Evolutionary conservation across 53 echinoderm and acorn worm genomes (phyloP).

Genomic region (Glandiceps talaboti): DNA sequence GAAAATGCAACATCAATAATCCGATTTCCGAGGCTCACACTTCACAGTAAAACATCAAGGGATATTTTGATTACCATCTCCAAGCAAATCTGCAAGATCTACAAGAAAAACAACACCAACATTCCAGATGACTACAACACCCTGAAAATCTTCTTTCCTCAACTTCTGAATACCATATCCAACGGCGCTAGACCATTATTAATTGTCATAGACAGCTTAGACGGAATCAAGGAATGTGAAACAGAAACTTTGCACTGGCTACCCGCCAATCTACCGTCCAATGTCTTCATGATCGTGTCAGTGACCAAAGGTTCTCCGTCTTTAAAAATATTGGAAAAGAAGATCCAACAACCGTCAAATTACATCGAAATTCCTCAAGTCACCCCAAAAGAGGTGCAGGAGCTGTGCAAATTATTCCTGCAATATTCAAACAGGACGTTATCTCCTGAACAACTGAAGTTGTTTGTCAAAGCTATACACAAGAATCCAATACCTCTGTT

Average conservation of each 20-base stretch:
- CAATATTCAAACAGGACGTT: slow-evolving; percentile 61
- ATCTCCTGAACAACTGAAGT: slow-evolving; percentile 83
- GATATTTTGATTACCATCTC: slow-evolving; percentile 73
- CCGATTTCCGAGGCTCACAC: slow-evolving; percentile 67
- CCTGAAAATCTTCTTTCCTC: slow-evolving; percentile 52
- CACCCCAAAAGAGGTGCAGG: slow-evolving; percentile 66
- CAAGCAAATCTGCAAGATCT: slow-evolving; percentile 69
- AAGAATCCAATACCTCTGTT: slow-evolving; percentile 80
- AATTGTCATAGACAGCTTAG: slow-evolving; percentile 59
- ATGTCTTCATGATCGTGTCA: slow-evolving; percentile 61
- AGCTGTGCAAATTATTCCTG: slow-evolving; percentile 73
- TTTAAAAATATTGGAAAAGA: slow-evolving; percentile 65
- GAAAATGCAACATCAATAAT: slow-evolving; percentile 57
- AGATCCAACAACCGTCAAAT: slow-evolving; percentile 53
- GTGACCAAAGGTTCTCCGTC: slow-evolving; percentile 50
- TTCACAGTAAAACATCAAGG: slow-evolving; percentile 61
- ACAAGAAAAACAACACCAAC: slow-evolving; percentile 45
- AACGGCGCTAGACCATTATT: slow-evolving; percentile 57
- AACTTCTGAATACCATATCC: slow-evolving; percentile 70
- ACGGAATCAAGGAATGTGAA: slow-evolving; percentile 37
- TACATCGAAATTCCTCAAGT: slow-evolving; percentile 76
- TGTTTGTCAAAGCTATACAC: slow-evolving; percentile 76
- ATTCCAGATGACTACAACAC: slow-evolving; percentile 62
- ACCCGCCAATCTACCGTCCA: slow-evolving; percentile 48
- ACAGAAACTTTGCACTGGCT: slow-evolving; percentile 75